These are phyloP conservation scores for Parapsyche elsis DNA, from an alignment of 1,140 invertebrate species.

Conservation along the genomic window DNA sequence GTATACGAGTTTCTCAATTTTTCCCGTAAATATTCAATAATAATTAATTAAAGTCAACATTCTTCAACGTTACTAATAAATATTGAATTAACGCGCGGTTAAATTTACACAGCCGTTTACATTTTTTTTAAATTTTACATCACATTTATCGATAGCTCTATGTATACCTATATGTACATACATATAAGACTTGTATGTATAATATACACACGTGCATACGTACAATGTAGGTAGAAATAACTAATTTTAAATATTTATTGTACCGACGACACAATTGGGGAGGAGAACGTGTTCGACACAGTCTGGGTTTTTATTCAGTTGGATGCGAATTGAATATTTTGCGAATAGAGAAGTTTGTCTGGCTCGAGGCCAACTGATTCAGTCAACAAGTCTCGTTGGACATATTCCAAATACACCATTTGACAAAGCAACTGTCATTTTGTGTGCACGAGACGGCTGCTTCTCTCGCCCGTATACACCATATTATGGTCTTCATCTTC, in stretches of 20 bases:
- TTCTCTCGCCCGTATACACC: constrained; percentile 25
- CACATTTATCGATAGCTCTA: background rate
- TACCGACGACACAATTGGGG: too few relatives aligned
- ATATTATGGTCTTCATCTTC: constrained; percentile 6
- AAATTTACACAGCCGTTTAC: background rate
- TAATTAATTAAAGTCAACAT: too few relatives aligned
- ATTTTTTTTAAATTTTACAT: background rate
- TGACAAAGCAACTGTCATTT: constrained; percentile 56
- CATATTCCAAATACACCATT: constrained; percentile 52
- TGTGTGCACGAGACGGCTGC: too few relatives aligned
- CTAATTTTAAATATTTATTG: too few relatives aligned
- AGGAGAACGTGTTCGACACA: too few relatives aligned
- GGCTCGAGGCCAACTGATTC: constrained; percentile 48
- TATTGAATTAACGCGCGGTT: background rate
- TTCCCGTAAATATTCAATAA: too few relatives aligned
- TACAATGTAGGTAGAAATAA: too few relatives aligned
- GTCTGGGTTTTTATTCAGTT: too few relatives aligned
- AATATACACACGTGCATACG: too few relatives aligned
- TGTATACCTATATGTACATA: background rate
- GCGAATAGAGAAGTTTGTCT: constrained; percentile 19
- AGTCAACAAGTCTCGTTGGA: constrained; percentile 55
- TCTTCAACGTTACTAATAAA: too few relatives aligned
- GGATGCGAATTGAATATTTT: too few relatives aligned
- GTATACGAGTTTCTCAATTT: too few relatives aligned
- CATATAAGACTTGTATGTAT: background rate